Evolutionary conservation across 2,888 invertebrate species (phyloP), one percentile per base, ranked within the genome.

Genomic region (Megalurothrips usitatus): DNA sequence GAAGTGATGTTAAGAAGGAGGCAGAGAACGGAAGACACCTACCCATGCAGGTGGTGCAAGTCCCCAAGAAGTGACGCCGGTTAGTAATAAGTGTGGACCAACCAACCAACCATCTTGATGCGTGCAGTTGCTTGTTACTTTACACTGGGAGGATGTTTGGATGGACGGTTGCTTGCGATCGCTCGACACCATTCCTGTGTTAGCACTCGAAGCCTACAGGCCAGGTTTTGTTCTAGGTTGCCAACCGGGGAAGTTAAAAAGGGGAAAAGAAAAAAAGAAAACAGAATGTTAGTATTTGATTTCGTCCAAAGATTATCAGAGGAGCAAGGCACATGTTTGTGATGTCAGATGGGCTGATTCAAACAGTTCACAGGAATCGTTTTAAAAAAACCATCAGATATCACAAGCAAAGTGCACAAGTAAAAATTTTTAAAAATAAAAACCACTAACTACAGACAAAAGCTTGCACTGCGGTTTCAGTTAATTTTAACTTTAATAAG

Each of bases 141-240:
- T 75, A 75, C 68, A 75, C 68, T 75, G 68, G 68, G 68, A 75
- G 68, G 68, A 75, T 75, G 68, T 75, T 26, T 75, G 68, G 68
- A 75, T 75, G 68, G 68, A 75, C 68, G 68, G 68, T 75, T 75
- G 68, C 68, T 75, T 75, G 68, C 26, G 68, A 75, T 75, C 68
- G 68, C 68, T 75, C 26, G 68, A 75, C 68, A 75, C 68, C 68
- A 75, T 75, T 75, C 68, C 68, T 75, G 68, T 75, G 91, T 92
- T 92, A 92, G 92, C 93, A 92, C 92, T 92, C 92, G 90, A 90
- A 90, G 92, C 92, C 92, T 92, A 92, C 87, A 88, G 88, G 87
- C 87, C 68, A 75, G 68, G 68, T 75, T 68, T 75, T 75, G 68
- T 75, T 75, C 68, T 75, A 75, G 68, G 68, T 26, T 75, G 68